Evolutionary conservation across 2,888 invertebrate species (phyloP).

Genomic region (Periphyllus acericola): DNA sequence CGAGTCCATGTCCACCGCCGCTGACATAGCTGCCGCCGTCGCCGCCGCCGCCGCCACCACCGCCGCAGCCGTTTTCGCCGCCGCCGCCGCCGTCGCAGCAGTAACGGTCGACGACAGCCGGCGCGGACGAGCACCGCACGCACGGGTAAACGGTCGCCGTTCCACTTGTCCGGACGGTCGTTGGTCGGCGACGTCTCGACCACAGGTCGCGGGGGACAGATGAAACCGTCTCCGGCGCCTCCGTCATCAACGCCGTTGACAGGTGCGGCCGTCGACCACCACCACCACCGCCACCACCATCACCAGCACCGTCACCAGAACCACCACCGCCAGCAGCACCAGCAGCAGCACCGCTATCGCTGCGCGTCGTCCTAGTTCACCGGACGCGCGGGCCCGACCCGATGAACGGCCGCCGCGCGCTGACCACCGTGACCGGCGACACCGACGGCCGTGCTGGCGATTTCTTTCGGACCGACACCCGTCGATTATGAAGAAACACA

Average conservation of each 20-base stretch:
- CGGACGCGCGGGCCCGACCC: neutral
- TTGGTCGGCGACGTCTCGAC: neutral
- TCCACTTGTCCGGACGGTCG: neutral
- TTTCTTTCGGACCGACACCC: slow-evolving; percentile 14
- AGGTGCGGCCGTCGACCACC: neutral
- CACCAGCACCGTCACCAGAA: neutral
- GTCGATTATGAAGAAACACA: slow-evolving; percentile 62
- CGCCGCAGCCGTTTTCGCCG: neutral
- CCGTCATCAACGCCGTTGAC: neutral
- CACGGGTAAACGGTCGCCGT: neutral
- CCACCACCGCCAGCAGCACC: neutral
- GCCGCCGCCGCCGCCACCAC: too few species aligned
- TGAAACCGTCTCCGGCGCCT: slow-evolving; percentile 22
- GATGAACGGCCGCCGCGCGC: neutral
- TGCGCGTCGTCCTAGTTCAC: neutral
- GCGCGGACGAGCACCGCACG: neutral
- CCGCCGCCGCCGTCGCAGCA: neutral
- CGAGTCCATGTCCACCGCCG: neutral
- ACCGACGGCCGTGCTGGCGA: neutral
- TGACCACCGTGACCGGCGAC: neutral
- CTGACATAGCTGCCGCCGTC: neutral
- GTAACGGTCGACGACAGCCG: too few species aligned
- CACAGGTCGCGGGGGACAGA: slow-evolving; percentile 27
- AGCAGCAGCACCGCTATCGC: neutral
- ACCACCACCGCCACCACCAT: neutral